Conservation (phyloP, 2,113 vertebrate species). For the Mixornis gularis region DNA sequence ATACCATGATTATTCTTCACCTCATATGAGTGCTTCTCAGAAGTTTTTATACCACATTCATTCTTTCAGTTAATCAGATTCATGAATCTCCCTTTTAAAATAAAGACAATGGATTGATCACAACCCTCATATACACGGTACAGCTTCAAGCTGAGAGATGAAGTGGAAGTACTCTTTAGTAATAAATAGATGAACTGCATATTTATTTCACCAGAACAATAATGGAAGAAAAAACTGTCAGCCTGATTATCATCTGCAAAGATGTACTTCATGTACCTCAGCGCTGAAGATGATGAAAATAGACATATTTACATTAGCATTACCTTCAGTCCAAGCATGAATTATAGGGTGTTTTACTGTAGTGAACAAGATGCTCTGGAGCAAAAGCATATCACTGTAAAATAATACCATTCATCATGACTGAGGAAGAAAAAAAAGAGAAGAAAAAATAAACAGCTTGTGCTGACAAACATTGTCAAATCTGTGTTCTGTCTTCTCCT, state of each 20-base stretch:
- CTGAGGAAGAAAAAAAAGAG: neutral
- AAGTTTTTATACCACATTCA: neutral
- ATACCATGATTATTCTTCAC: neutral
- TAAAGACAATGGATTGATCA: neutral
- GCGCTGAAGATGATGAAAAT: neutral
- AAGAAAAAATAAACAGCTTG: slow-evolving; percentile 30
- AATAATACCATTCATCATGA: neutral
- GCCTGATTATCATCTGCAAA: slow-evolving; percentile 9
- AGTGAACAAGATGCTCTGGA: neutral
- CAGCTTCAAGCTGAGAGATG: neutral
- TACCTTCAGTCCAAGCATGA: neutral
- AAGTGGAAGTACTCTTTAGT: neutral
- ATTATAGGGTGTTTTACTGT: neutral
- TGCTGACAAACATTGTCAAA: slow-evolving; percentile 34
- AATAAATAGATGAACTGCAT: neutral
- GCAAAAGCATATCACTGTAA: neutral
- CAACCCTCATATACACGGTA: neutral
- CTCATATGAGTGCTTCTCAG: neutral
- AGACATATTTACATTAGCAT: slow-evolving; percentile 21
- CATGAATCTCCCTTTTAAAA: neutral
- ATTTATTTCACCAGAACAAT: slow-evolving; percentile 32
- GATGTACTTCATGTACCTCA: neutral
- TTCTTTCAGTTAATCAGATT: neutral
- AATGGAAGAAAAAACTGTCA: slow-evolving; percentile 27
- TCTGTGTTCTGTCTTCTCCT: slow-evolving; percentile 9